These are phyloP conservation scores for Tichodroma muraria DNA, from an alignment of 2,113 vertebrate species.

Conservation along the genomic window DNA sequence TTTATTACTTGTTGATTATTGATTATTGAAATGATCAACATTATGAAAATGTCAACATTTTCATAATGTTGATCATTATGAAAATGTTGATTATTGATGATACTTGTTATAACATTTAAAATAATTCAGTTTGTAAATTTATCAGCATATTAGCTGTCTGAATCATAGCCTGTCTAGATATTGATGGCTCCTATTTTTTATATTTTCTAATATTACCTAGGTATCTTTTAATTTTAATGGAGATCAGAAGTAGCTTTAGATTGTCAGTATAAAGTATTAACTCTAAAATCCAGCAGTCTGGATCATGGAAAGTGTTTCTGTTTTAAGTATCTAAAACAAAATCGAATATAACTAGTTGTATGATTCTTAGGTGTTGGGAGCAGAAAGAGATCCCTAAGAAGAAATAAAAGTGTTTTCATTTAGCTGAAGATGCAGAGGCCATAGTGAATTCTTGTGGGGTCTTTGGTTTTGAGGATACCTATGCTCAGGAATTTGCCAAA, in stretches of 20 bases:
- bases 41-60: too few relatives aligned
- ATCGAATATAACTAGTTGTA: background rate
- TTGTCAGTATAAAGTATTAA: background rate
- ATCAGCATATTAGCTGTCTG: background rate
- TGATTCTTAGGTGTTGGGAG: background rate
- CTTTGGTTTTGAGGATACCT: background rate
- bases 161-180: background rate
- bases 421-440: background rate
- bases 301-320: background rate
- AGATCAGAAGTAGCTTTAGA: background rate
- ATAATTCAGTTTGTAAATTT: background rate
- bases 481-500: background rate
- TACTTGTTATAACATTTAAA: background rate
- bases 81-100: too few relatives aligned
- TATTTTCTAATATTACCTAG: background rate
- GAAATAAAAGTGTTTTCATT: background rate
- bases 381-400: background rate
- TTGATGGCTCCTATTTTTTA: background rate
- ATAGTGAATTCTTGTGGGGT: background rate
- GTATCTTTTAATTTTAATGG: background rate
- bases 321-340: background rate
- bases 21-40: too few relatives aligned
- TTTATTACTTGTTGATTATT: background rate
- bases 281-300: background rate
- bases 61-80: too few relatives aligned